Conservation (phyloP, 1,140 invertebrate species). For the Aculops lycopersici region DNA sequence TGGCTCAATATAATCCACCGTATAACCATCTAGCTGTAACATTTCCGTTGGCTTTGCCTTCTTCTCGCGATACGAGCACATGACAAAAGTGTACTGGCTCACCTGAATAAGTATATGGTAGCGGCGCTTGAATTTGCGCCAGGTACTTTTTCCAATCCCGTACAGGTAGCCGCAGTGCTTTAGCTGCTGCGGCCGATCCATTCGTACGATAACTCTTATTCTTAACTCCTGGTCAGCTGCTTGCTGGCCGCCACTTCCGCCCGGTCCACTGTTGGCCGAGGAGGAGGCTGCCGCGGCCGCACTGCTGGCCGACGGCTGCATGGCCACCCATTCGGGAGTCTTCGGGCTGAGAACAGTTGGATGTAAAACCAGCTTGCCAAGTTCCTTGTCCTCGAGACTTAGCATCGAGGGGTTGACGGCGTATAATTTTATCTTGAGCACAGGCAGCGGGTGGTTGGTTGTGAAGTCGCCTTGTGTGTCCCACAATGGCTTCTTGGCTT, state of each 20-base stretch:
- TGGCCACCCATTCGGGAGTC: slow-evolving; percentile 77
- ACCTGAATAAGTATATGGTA: slow-evolving; percentile 96
- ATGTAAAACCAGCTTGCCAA: slow-evolving; percentile 45
- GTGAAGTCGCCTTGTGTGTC: slow-evolving; percentile 93
- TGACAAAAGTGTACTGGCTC: slow-evolving; percentile 96
- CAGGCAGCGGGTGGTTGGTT: slow-evolving; percentile 75
- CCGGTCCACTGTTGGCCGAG: too few species aligned
- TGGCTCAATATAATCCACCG: slow-evolving; percentile 91
- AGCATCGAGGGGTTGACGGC: slow-evolving; percentile 89
- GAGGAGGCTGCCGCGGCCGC: too few species aligned
- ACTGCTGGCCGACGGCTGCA: slow-evolving; percentile 79
- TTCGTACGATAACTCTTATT: slow-evolving; percentile 85
- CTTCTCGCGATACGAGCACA: slow-evolving; percentile 97
- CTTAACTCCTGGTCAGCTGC: slow-evolving; percentile 68
- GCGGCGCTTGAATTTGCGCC: slow-evolving; percentile 97
- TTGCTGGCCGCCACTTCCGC: too few species aligned
- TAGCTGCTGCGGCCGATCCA: slow-evolving; percentile 97
- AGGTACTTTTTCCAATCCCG: slow-evolving; percentile 76
- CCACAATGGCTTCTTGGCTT: slow-evolving; percentile 95
- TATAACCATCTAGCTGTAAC: slow-evolving; percentile 95
- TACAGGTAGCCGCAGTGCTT: slow-evolving; percentile 89
- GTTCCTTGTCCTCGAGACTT: slow-evolving; percentile 86
- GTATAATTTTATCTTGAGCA: slow-evolving; percentile 78
- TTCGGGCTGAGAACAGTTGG: slow-evolving; percentile 18
- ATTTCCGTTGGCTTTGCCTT: slow-evolving; percentile 96